A percentile compares a stretch with the other conserved stretches of the same genome.
These are phyloP conservation scores for Sebastes aleutianus DNA, from an alignment of 2,797 vertebrate genomes.

Conservation along the genomic window DNA sequence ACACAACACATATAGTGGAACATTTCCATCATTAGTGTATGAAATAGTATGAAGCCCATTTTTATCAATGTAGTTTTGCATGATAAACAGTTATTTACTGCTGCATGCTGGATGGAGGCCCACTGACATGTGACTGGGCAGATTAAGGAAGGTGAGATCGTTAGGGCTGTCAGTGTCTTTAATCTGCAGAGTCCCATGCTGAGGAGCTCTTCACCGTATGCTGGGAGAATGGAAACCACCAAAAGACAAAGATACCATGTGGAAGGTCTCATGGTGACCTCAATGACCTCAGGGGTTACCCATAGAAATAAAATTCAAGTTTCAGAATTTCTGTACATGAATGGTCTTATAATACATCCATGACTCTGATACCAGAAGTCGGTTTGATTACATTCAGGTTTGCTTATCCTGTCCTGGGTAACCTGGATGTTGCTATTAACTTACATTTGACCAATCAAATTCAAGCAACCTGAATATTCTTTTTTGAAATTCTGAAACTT, in stretches of 20 bases:
- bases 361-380: no score
- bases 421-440: no score
- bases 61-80: not conserved
- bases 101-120: not conserved
- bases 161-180: constrained; percentile 11
- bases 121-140: constrained; percentile 17
- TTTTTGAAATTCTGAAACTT: no score
- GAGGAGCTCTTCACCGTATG: not conserved
- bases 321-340: not conserved
- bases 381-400: no score
- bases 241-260: constrained; percentile 5
- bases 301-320: no score
- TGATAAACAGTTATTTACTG: not conserved
- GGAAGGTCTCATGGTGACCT: constrained; percentile 19
- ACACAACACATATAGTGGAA: not conserved
- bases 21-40: not conserved
- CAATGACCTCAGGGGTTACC: constrained; percentile 26
- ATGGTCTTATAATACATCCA: no score
- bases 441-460: no score
- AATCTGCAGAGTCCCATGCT: constrained; percentile 5
- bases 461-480: no score
- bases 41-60: not conserved
- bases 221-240: not conserved
- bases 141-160: constrained; percentile 35
- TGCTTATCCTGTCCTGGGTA: not conserved